phyloP scores from a whole-genome alignment of 2,888 invertebrate genomes.

The Pyrrhia umbra region DNA sequence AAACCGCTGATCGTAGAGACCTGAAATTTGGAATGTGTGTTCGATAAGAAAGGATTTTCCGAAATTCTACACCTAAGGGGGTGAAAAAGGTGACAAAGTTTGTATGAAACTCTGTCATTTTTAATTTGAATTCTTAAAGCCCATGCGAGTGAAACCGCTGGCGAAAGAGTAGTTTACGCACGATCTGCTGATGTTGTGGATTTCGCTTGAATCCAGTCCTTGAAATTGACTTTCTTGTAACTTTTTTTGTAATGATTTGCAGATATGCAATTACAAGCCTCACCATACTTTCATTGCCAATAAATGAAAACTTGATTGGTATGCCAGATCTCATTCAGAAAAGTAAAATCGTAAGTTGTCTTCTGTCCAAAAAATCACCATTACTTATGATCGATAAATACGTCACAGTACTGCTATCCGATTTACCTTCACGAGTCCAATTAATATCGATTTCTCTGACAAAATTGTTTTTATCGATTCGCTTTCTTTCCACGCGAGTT shows the following conservation, averaged over 20 bases:
- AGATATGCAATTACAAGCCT: neutral
- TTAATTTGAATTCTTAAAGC: too few species aligned
- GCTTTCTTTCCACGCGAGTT: constrained; percentile 64
- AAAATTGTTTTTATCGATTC: constrained; percentile 62
- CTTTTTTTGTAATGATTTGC: neutral
- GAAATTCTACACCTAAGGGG: too few species aligned
- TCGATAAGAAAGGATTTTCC: too few species aligned
- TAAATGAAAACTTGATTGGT: constrained; percentile 26
- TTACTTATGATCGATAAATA: constrained; percentile 37
- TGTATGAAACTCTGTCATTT: too few species aligned
- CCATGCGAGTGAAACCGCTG: too few species aligned
- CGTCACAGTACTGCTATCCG: constrained; percentile 17
- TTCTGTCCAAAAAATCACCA: constrained; percentile 1
- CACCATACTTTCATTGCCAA: neutral
- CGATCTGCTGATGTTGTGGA: too few species aligned
- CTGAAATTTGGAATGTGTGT: too few species aligned
- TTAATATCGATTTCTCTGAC: constrained; percentile 72
- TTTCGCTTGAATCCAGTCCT: neutral
- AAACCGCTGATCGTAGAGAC: too few species aligned
- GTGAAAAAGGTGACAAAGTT: too few species aligned
- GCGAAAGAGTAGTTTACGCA: too few species aligned
- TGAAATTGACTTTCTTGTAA: constrained; percentile 23
- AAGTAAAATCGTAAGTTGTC: constrained; percentile 18
- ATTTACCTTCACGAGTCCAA: constrained; percentile 41
- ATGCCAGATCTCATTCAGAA: constrained; percentile 11